phyloP scores from a whole-genome alignment of 2,113 vertebrate genomes.

The Zosterops lateralis region DNA sequence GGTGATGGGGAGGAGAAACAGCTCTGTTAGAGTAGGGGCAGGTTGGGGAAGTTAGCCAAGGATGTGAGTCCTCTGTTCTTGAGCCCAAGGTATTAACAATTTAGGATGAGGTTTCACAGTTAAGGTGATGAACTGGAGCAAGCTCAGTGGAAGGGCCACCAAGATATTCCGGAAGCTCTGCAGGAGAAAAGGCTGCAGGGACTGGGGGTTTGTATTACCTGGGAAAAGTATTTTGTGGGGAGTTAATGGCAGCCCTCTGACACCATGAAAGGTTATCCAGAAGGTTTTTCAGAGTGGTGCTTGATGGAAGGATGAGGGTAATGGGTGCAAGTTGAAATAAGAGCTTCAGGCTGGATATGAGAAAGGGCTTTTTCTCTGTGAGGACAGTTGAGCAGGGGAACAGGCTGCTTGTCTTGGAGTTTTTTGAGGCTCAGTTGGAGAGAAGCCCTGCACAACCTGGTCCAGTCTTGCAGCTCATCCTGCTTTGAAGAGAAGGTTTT shows the following conservation, averaged over 20 bases:
- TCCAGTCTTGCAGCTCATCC: background rate
- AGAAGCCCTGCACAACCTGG: background rate
- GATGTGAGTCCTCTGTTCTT: fast-evolving
- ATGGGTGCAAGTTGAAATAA: background rate
- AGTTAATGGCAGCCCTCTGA: background rate
- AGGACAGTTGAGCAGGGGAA: background rate
- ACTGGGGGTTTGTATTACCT: background rate
- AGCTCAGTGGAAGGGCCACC: background rate
- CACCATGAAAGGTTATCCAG: background rate
- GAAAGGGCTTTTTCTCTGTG: background rate
- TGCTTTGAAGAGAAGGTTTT: background rate
- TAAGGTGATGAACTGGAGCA: background rate
- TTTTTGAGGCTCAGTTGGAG: background rate
- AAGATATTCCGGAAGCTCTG: background rate
- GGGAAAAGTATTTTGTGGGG: background rate
- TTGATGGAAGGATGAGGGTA: background rate
- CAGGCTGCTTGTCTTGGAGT: background rate
- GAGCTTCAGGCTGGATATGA: background rate
- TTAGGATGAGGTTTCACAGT: background rate
- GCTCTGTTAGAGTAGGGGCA: background rate
- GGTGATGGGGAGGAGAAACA: background rate
- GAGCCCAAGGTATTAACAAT: fast-evolving
- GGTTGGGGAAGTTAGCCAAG: background rate
- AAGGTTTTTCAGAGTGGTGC: background rate
- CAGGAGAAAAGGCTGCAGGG: background rate